Conservation (phyloP, 2,888 invertebrate species). For the Cantharis nigra region DNA sequence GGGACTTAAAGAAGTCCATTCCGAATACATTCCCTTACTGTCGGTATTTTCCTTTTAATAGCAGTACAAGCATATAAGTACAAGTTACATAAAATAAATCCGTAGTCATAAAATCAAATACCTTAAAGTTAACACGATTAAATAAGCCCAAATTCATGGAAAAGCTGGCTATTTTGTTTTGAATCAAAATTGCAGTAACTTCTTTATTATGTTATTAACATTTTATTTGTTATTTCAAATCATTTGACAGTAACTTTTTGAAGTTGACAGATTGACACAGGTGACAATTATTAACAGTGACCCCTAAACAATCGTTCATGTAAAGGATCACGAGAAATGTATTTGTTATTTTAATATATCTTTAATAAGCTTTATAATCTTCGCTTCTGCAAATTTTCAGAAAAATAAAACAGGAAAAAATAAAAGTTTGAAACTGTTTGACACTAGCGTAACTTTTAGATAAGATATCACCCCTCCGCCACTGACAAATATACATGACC, state of each 20-base stretch:
- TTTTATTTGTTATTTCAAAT: not conserved
- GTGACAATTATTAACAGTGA: not conserved
- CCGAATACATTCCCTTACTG: slow-evolving; percentile 79
- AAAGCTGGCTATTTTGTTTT: slow-evolving; percentile 3
- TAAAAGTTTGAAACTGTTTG: too few relatives aligned
- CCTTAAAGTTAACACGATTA: slow-evolving; percentile 80
- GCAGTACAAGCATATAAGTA: not conserved
- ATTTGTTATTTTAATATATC: too few relatives aligned
- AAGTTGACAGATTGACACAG: not conserved
- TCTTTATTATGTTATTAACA: not conserved
- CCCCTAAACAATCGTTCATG: not conserved
- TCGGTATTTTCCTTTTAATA: slow-evolving; percentile 61
- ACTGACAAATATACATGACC: not conserved
- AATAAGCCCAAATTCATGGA: slow-evolving; percentile 81
- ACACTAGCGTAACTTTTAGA: too few relatives aligned
- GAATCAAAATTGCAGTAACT: not conserved
- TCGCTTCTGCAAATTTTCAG: too few relatives aligned
- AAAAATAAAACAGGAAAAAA: too few relatives aligned
- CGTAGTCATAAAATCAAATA: slow-evolving; percentile 48
- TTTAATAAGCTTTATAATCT: too few relatives aligned
- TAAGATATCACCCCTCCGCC: not conserved
- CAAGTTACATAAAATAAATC: not conserved
- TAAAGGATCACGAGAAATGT: too few relatives aligned
- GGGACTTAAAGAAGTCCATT: slow-evolving; percentile 77
- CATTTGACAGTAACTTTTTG: not conserved